phyloP scores from a whole-genome alignment of 2,888 invertebrate species.

The Machimus rusticus region DNA sequence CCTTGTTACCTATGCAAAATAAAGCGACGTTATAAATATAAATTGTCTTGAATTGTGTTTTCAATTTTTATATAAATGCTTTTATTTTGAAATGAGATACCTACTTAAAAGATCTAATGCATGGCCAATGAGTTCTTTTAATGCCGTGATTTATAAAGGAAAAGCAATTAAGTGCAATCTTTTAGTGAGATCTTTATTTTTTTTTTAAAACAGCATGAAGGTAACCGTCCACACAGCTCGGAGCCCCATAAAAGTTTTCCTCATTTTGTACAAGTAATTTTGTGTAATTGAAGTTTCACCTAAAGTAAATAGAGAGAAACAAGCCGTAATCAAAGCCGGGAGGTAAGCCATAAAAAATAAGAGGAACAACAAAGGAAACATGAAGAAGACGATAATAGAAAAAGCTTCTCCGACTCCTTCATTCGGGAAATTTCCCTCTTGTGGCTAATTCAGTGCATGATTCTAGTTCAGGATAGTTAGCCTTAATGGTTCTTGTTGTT shows the following conservation, averaged over 20 bases:
- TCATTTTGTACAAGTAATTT: slow-evolving; percentile 21
- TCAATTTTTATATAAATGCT: not conserved
- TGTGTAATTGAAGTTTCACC: slow-evolving; percentile 34
- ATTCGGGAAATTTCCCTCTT: slow-evolving; percentile 40
- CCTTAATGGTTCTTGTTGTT: slow-evolving; percentile 38
- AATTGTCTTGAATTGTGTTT: too few relatives aligned
- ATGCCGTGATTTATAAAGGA: not conserved
- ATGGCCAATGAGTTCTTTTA: not conserved
- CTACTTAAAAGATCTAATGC: not conserved
- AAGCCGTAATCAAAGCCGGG: slow-evolving; percentile 10
- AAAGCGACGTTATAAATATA: too few relatives aligned
- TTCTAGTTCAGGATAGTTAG: slow-evolving; percentile 37
- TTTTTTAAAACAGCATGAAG: not conserved
- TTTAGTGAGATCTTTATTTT: not conserved
- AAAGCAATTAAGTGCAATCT: slow-evolving; percentile 10
- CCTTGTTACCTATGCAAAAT: too few relatives aligned
- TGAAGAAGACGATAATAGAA: slow-evolving; percentile 35
- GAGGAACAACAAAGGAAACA: slow-evolving; percentile 14
- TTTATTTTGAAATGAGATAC: not conserved
- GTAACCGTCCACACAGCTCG: not conserved
- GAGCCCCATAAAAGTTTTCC: slow-evolving; percentile 7
- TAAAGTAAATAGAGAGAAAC: slow-evolving; percentile 26
- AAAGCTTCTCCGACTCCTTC: slow-evolving; percentile 22
- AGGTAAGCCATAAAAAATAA: slow-evolving; percentile 4
- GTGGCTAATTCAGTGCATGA: slow-evolving; percentile 41